Conservation (phyloP, 2,113 vertebrate genomes). For the Heptranchias perlo region DNA sequence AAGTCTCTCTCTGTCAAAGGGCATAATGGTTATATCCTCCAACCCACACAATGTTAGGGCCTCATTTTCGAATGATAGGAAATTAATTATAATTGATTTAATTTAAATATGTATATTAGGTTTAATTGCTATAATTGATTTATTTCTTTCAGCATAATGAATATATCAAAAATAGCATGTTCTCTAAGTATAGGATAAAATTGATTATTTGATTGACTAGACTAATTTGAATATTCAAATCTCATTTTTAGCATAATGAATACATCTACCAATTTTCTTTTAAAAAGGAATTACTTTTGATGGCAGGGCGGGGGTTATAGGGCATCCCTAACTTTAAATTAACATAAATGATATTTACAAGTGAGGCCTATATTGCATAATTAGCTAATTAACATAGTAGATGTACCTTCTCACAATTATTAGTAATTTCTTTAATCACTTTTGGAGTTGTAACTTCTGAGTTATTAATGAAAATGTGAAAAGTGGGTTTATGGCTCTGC, state of each 20-base stretch:
- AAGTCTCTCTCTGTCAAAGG: neutral
- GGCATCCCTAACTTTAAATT: neutral
- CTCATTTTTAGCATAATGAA: neutral
- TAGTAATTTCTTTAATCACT: neutral
- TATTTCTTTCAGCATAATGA: slow-evolving; percentile 6
- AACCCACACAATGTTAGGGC: neutral
- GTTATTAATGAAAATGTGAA: neutral
- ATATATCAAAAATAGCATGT: neutral
- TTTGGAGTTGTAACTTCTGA: neutral
- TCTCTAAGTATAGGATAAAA: neutral
- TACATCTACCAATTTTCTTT: neutral
- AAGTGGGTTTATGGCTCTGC: neutral
- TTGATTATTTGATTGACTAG: neutral
- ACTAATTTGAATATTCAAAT: slow-evolving; percentile 18
- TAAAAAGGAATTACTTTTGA: neutral
- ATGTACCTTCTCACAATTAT: neutral
- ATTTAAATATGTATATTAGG: slow-evolving; percentile 34
- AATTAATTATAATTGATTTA: slow-evolving; percentile 23
- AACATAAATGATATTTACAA: neutral
- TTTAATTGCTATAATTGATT: neutral
- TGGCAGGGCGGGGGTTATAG: too few relatives aligned
- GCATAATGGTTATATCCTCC: slow-evolving; percentile 6
- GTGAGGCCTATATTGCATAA: too few relatives aligned
- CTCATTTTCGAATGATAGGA: neutral
- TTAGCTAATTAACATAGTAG: neutral